Percentiles rank a stretch among this genome's conserved stretches.
Evolutionary conservation across 1,140 invertebrate species (phyloP).

Genomic region (Watersipora subatra): DNA sequence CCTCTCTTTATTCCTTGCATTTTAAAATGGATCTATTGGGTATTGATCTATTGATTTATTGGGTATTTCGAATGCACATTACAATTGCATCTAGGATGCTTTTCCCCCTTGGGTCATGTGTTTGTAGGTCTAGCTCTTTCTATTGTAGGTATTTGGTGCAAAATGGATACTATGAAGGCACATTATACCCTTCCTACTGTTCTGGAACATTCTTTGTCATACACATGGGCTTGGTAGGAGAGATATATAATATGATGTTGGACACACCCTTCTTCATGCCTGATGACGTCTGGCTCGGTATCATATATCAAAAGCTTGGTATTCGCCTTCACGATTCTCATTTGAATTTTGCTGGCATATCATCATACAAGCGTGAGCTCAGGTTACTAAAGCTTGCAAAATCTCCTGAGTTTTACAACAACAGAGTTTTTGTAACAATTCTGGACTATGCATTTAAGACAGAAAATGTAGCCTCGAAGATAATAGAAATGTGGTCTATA

Average conservation of each 20-base stretch:
- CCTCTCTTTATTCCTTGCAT: no score
- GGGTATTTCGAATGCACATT: no score
- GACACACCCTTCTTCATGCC: constrained; percentile 12
- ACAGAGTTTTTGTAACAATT: not conserved
- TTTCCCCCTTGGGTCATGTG: no score
- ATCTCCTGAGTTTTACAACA: not conserved
- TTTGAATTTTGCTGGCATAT: constrained; percentile 12
- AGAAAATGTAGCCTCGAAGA: not conserved
- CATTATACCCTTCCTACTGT: constrained; percentile 11
- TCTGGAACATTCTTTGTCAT: constrained; percentile 14
- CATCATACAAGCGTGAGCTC: not conserved
- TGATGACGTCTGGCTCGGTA: constrained; percentile 13
- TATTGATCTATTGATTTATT: no score
- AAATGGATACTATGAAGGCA: constrained; percentile 4
- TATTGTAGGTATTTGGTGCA: constrained; percentile 5
- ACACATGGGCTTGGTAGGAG: constrained; percentile 6
- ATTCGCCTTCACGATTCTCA: constrained; percentile 13
- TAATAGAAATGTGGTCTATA: not conserved
- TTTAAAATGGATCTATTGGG: no score
- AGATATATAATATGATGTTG: constrained; percentile 10
- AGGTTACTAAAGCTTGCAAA: not conserved
- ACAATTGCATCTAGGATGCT: no score
- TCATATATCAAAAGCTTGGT: constrained; percentile 12
- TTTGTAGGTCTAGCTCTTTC: no score
- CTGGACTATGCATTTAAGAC: not conserved